Evolutionary conservation across 2,797 vertebrate species (phyloP), one percentile per base, ranked within the genome.

Genomic region (Varecia variegata): DNA sequence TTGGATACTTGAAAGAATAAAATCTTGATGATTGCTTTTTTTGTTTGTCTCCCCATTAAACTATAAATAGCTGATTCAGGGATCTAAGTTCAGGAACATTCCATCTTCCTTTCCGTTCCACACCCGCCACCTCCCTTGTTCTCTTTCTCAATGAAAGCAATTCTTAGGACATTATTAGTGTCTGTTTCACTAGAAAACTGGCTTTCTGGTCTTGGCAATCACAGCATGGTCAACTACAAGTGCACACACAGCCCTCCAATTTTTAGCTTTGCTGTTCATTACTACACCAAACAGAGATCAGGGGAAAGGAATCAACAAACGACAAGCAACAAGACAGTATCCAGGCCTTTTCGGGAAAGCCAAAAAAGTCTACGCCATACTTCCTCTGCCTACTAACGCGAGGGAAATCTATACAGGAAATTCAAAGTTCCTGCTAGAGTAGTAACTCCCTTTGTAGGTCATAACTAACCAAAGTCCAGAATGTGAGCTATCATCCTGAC

Each of bases 361-460:
- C 43, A 74, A 94, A 47, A 56, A 74, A 76, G 58, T 85, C 77
- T 71, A 25, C 84, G 23, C 80, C 18, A 76, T 71, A 92, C 18
- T 93, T 91, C 80, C 76, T 88, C 47, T 90, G 32, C 40, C 38
- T 77, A 76, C 73, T 85, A 94, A 85, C 17, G 45, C 90, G 43
- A 94, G 38, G 54, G 47, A 91, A 94, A 91, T 52, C 77, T n/a
- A 94, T 38, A 47, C 50, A 96, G 74, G 80, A 94, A 95, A 96
- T 87, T 60, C 60, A 92, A 81, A 74, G 88, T 93, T 93, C 50
- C 47, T 86, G 14, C 38, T 92, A 84, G 13, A 88, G 50, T 40
- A 79, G 23, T 62, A 90, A 47, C 3, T 15, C 27, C 23, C 30
- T 62, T 68, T 80, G 62, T 23, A 90, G 58, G 71, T 88, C 43